A percentile compares a stretch with the other conserved stretches of the same genome.
Evolutionary conservation across 1,140 invertebrate genomes (phyloP).

Genomic region (Eulimnadia texana): DNA sequence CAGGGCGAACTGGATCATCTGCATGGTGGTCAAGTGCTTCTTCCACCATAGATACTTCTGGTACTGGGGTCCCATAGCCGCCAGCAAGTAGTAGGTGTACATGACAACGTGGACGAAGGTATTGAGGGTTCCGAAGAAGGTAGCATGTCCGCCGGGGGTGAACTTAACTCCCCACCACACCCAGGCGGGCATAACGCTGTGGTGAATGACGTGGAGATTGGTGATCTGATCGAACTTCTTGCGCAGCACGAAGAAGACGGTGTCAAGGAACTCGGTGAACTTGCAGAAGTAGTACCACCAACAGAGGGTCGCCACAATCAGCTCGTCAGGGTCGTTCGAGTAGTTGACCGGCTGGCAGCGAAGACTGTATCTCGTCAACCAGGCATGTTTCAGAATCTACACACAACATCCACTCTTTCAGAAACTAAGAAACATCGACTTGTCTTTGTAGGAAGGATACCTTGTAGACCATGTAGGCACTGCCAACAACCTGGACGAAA

Average conservation of each 20-base stretch:
- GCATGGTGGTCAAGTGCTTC: conserved; percentile 70
- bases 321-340: conserved; percentile 26
- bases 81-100: conserved; percentile 72
- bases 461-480: conserved; percentile 64
- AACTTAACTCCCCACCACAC: conserved; percentile 25
- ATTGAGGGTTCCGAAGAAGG: conserved; percentile 60
- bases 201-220: conserved; percentile 54
- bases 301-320: conserved; percentile 22
- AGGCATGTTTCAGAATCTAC: conserved; percentile 18
- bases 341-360: conserved; percentile 24
- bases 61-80: conserved; percentile 62
- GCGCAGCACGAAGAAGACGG: conserved; percentile 43
- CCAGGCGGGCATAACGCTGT: conserved; percentile 32
- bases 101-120: conserved; percentile 81
- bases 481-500: conserved; percentile 67
- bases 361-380: conserved; percentile 29
- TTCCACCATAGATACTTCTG: conserved; percentile 88
- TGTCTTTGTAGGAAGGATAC: conserved; percentile 36
- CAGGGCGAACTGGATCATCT: conserved; percentile 58
- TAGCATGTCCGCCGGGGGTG: conserved; percentile 33
- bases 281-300: conserved; percentile 20
- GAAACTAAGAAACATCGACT: not conserved
- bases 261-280: conserved; percentile 23
- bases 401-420: conserved; percentile 8
- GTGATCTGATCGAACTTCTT: conserved; percentile 60